These are phyloP conservation scores for Delphinapterus leucas DNA, from an alignment of 2,113 vertebrate species.

Conservation along the genomic window DNA sequence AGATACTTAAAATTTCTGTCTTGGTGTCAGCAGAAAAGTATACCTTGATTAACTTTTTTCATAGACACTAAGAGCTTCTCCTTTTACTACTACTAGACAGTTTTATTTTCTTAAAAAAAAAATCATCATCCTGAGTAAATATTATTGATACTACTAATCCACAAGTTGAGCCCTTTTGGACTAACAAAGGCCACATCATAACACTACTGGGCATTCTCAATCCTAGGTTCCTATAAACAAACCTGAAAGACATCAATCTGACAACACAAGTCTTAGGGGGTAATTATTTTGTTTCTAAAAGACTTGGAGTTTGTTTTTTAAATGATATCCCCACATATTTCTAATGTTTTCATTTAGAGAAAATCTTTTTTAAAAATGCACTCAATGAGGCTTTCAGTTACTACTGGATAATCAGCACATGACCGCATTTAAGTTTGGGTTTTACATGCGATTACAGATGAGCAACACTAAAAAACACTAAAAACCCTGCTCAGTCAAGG, in stretches of 20 bases:
- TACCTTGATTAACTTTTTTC: neutral
- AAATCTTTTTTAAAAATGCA: neutral
- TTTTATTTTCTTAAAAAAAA: neutral
- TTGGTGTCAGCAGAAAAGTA: neutral
- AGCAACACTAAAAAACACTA: neutral
- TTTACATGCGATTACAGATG: neutral
- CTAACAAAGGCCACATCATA: fast-evolving
- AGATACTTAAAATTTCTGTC: neutral
- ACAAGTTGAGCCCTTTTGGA: neutral
- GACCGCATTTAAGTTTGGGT: neutral
- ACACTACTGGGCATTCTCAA: neutral
- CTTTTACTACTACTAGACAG: neutral
- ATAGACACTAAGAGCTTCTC: neutral
- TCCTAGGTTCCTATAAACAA: neutral
- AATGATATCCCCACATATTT: neutral
- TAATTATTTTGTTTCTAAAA: neutral
- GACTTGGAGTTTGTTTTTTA: neutral
- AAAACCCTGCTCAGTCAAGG: neutral
- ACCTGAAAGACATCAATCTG: neutral
- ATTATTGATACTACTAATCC: neutral
- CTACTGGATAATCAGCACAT: no score
- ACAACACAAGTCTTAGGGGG: neutral
- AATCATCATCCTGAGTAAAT: neutral
- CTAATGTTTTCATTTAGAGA: neutral
- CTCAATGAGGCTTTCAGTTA: neutral